Evolutionary conservation across 2,888 invertebrate species (phyloP).

Genomic region (Falcaria lacertinaria): DNA sequence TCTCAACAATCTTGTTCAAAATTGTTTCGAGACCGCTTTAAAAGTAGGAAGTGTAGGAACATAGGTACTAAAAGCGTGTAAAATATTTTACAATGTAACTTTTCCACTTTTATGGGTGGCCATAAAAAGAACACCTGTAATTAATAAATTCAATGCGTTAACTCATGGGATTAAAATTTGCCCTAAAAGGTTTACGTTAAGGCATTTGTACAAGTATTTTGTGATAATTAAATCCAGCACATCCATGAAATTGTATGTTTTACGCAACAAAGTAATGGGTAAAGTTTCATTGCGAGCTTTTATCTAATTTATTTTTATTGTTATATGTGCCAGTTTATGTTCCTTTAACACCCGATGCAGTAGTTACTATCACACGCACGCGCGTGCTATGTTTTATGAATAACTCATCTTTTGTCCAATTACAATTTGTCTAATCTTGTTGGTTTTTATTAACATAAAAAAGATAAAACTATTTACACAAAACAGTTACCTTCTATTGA

Average conservation of each 20-base stretch:
- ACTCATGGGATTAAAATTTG: conserved; percentile 11
- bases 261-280: conserved; percentile 58
- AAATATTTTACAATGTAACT: conserved; percentile 2
- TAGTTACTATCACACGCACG: conserved; percentile 47
- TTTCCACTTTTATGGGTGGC: conserved; percentile 1
- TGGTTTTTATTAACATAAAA: too few species aligned
- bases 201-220: conserved; percentile 43
- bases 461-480: too few species aligned
- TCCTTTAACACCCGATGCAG: conserved; percentile 56
- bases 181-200: conserved; percentile 9
- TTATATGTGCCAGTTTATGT: conserved; percentile 67
- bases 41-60: not conserved
- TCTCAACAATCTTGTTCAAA: not conserved
- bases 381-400: conserved; percentile 34
- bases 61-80: not conserved
- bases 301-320: conserved; percentile 77
- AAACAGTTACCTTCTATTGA: too few species aligned
- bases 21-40: not conserved
- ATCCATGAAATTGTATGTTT: conserved; percentile 64
- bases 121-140: conserved; percentile 2
- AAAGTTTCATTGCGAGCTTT: conserved; percentile 74
- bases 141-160: conserved; percentile 12
- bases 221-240: conserved; percentile 69
- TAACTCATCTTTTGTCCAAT: conserved; percentile 8
- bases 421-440: too few species aligned